Base-by-base conservation (phyloP, 2,113 vertebrate species). In the Gadus macrocephalus region DNA sequence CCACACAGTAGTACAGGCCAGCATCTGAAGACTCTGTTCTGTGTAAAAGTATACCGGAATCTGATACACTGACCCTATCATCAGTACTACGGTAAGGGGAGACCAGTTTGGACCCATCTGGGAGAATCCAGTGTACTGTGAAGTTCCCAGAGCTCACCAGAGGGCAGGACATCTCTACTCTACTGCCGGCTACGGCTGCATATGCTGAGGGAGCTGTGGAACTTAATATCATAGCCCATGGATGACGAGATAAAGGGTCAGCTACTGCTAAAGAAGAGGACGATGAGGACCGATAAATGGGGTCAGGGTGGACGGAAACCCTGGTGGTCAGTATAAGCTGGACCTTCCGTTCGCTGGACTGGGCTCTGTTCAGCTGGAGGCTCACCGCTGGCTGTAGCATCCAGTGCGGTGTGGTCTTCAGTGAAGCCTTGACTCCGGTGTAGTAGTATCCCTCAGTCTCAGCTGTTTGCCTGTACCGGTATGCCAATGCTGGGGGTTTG, bases 141-240 rank as follows among this genome's bases (percentile, higher is more conserved):
- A 90, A 90, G 0, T 79, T 84, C 62, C 91, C 93, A 1, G 96
- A 96, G 35, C 94, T 93, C 70, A 85, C 83, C 66, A 95, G 80
- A 2, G 71, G 86, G 78, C 97, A 99, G 61, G 88, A 81, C 31
- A 99, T 82, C 19, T 92, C 90, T 65, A 89, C 83, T 0, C 86
- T 76, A 9, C 70, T 86, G 3, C 95, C 94, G 35, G 91, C 86
- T 49, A 94, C 27, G 49, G 91, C 81, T 0, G 64, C 88, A 62
- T 91, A 78, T 0, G 73, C 86, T 17, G 79, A 84, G 15, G 73
- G 78, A 1, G 79, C 86, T 0, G 73, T 72, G 61, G 85, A 85
- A 17, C 87, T 83, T 15, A 83, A 91, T 66, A 98, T 94, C 88
- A 97, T 88, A 1, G 97, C 93, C 97, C 97, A 99, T 69, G 87